Evolutionary conservation across 2,797 vertebrate genomes (phyloP).

Genomic region (Gobio occitaniae): DNA sequence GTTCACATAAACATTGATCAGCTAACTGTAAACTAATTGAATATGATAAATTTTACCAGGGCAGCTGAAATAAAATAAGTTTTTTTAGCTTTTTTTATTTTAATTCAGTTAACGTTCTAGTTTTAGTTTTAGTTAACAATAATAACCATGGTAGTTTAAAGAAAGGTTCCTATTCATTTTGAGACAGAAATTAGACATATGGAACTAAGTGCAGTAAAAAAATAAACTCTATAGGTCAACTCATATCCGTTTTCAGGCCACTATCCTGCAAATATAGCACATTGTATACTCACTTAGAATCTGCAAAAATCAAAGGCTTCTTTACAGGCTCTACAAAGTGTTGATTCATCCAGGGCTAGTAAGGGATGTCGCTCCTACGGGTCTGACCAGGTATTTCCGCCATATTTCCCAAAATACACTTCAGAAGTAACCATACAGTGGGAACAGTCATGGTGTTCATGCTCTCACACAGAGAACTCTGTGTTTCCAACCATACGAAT

Average conservation of each 20-base stretch:
- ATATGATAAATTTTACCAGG: not conserved
- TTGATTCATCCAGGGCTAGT: conserved; percentile 28
- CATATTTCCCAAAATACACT: conserved; percentile 72
- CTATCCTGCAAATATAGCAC: conserved; percentile 62
- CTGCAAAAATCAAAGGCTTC: conserved; percentile 29
- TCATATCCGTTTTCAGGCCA: conserved; percentile 51
- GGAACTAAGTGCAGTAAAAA: not conserved
- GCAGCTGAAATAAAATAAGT: not conserved
- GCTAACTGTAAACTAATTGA: not conserved
- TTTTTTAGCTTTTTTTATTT: not conserved
- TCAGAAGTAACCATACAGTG: conserved; percentile 66
- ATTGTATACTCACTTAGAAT: conserved; percentile 31
- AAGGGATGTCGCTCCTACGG: conserved; percentile 35
- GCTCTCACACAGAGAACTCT: conserved; percentile 72
- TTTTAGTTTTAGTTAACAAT: not conserved
- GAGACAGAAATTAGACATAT: conserved; percentile 21
- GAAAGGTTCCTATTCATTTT: conserved; percentile 79
- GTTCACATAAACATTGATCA: not conserved
- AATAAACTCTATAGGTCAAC: not conserved
- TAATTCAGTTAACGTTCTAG: not conserved
- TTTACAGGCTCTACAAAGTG: conserved; percentile 21
- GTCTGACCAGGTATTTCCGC: conserved; percentile 69
- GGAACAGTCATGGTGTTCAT: conserved; percentile 78
- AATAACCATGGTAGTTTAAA: conserved; percentile 56
- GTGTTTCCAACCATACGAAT: conserved; percentile 57